These are phyloP conservation scores for Aleadryas rufinucha DNA, from an alignment of 2,113 vertebrate genomes.

Conservation along the genomic window DNA sequence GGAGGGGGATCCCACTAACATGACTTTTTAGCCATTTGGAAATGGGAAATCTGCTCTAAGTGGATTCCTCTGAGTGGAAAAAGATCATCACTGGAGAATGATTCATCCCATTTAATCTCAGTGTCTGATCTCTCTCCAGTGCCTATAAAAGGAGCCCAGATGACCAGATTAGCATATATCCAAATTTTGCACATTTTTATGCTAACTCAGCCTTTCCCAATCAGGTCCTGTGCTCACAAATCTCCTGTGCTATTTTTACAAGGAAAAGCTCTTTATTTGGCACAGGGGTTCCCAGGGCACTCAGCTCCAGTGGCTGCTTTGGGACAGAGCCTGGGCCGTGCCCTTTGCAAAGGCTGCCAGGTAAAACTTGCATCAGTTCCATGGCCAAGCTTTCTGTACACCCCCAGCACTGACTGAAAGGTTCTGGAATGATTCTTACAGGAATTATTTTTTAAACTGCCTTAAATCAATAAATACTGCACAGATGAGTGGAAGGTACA, in stretches of 20 bases:
- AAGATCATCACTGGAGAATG: conserved; percentile 22
- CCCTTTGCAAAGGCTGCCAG: background rate
- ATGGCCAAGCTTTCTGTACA: background rate
- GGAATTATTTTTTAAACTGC: background rate
- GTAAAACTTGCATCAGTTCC: background rate
- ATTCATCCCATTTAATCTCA: conserved; percentile 22
- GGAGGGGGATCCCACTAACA: background rate
- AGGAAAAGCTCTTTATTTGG: background rate
- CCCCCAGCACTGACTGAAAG: background rate
- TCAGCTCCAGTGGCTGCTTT: background rate
- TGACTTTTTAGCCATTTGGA: background rate
- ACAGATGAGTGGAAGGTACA: background rate
- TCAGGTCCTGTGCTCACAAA: background rate
- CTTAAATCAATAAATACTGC: background rate
- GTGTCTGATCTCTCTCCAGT: conserved; percentile 12
- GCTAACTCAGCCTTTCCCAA: conserved; percentile 22
- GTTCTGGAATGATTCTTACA: background rate
- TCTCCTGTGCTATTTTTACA: background rate
- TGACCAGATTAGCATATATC: conserved; percentile 33
- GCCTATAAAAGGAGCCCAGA: conserved; percentile 58
- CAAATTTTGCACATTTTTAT: conserved; percentile 2
- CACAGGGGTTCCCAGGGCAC: background rate
- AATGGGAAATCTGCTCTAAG: background rate
- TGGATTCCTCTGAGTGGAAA: conserved; percentile 36
- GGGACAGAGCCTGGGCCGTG: background rate